These are phyloP conservation scores for Delichon dasypus DNA, from an alignment of 2,797 vertebrate species.

Conservation along the genomic window DNA sequence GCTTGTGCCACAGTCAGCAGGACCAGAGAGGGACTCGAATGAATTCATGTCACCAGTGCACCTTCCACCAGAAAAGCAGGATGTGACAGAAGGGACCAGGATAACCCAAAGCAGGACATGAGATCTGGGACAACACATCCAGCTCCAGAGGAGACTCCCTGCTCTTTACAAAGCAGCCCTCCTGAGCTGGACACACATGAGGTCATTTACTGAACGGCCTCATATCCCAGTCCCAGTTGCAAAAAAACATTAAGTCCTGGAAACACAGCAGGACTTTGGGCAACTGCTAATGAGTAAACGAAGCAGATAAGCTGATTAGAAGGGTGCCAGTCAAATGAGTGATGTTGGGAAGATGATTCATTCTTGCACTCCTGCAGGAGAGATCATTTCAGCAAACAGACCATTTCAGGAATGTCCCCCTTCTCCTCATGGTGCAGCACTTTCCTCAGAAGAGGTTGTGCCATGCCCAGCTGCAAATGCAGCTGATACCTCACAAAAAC, in stretches of 20 bases:
- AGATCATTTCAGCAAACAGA: background rate
- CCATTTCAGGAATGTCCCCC: background rate
- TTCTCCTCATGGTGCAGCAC: background rate
- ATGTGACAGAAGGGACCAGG: background rate
- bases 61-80: background rate
- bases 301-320: constrained; percentile 80
- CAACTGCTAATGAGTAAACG: constrained; percentile 71
- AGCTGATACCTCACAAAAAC: background rate
- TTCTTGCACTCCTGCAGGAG: background rate
- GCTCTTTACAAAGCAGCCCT: background rate
- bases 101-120: background rate
- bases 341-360: constrained; percentile 54
- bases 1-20: background rate
- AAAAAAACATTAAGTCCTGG: background rate
- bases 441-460: background rate
- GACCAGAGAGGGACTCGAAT: background rate
- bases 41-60: background rate
- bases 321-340: constrained; percentile 67
- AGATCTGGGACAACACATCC: background rate
- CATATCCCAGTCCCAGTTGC: background rate
- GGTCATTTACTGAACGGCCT: background rate
- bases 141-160: background rate
- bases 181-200: background rate
- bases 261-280: constrained; percentile 71
- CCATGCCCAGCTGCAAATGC: background rate